Conservation (phyloP, 2,113 vertebrate genomes). For the Rhagologus leucostigma region DNA sequence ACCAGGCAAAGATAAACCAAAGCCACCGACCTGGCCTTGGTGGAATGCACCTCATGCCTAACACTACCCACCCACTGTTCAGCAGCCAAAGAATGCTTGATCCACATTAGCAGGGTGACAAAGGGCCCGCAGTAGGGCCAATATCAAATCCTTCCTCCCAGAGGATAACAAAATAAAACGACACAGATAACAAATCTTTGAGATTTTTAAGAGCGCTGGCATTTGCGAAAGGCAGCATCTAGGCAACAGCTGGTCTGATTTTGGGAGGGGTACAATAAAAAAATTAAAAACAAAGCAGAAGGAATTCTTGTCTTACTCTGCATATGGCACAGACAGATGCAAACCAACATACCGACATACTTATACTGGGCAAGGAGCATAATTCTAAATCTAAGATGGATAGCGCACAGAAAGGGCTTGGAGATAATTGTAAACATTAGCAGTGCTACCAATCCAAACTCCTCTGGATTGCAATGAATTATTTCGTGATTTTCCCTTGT, state of each 20-base stretch:
- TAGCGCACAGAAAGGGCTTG: not conserved
- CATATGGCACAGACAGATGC: slow-evolving; percentile 47
- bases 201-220: not conserved
- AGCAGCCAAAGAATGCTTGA: not conserved
- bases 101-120: not conserved
- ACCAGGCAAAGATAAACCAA: not conserved
- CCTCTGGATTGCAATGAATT: slow-evolving; percentile 55
- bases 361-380: slow-evolving; percentile 22
- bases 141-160: not conserved
- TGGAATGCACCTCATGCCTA: rapidly evolving
- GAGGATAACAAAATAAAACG: not conserved
- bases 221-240: not conserved
- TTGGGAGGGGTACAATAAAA: slow-evolving; percentile 49
- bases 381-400: slow-evolving; percentile 24
- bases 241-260: slow-evolving; percentile 46
- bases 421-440: slow-evolving; percentile 38
- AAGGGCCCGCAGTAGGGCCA: not conserved
- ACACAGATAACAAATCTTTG: not conserved
- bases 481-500: not conserved
- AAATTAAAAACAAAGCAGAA: not conserved
- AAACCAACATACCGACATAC: slow-evolving; percentile 10
- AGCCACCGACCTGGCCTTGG: not conserved
- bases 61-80: not conserved
- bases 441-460: slow-evolving; percentile 5
- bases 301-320: slow-evolving; percentile 15